These are phyloP conservation scores for Pao palembangensis DNA, from an alignment of 2,113 vertebrate genomes.

Conservation along the genomic window DNA sequence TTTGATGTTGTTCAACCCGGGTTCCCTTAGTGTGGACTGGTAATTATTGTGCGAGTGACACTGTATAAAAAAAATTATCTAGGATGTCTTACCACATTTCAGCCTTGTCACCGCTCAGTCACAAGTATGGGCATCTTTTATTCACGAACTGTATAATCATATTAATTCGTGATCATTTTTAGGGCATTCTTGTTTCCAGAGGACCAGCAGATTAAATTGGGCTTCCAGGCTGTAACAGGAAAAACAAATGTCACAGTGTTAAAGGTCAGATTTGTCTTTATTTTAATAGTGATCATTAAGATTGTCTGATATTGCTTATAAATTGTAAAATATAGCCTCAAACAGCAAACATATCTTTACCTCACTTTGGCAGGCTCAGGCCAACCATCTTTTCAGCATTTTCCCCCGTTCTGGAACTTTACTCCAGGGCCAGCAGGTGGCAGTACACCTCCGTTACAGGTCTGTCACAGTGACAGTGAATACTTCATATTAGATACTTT, in stretches of 20 bases:
- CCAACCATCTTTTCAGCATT: constrained; percentile 81
- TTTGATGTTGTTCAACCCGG: constrained; percentile 82
- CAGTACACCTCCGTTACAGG: constrained; percentile 85
- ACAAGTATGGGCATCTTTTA: not conserved
- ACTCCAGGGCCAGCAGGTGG: constrained; percentile 78
- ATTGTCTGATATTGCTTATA: no score
- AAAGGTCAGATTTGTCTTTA: constrained; percentile 58
- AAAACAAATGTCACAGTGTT: constrained; percentile 79
- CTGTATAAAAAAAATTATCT: not conserved
- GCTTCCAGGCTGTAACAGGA: constrained; percentile 80
- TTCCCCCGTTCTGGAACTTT: constrained; percentile 81
- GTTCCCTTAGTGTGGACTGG: constrained; percentile 83
- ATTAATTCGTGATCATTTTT: not conserved
- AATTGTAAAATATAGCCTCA: not conserved
- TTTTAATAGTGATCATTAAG: not conserved
- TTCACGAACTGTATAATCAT: not conserved
- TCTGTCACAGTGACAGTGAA: constrained; percentile 39
- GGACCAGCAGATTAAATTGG: constrained; percentile 85
- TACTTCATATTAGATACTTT: not conserved
- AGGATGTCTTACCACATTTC: not conserved
- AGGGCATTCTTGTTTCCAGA: constrained; percentile 89
- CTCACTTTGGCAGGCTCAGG: constrained; percentile 61
- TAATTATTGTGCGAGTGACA: constrained; percentile 53
- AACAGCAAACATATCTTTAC: not conserved
- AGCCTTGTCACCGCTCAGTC: not conserved